phyloP scores from a whole-genome alignment of 2,888 invertebrate genomes.

The Chymomyza amoena region DNA sequence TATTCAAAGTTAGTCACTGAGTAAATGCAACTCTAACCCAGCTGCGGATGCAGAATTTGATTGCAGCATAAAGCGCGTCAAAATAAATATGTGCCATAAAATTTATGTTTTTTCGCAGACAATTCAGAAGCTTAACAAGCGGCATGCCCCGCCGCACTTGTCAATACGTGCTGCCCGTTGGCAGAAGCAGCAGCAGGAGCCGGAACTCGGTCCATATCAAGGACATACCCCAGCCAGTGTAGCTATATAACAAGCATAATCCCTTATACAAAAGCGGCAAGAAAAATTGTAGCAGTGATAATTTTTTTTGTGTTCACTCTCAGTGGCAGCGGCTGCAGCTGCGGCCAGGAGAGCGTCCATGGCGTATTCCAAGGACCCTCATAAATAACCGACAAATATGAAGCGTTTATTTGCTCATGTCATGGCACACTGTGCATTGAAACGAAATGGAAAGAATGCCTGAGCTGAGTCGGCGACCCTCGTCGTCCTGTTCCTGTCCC shows the following conservation, averaged over 20 bases:
- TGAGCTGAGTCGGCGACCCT: slow-evolving; percentile 17
- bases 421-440: slow-evolving; percentile 40
- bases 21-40: slow-evolving; percentile 12
- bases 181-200: slow-evolving; percentile 11
- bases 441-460: slow-evolving; percentile 42
- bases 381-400: slow-evolving; percentile 74
- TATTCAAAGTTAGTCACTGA: neutral
- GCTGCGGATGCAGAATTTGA: slow-evolving; percentile 38
- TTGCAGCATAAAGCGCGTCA: slow-evolving; percentile 31
- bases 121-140: slow-evolving; percentile 60
- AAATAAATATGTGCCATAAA: slow-evolving; percentile 53
- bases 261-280: slow-evolving; percentile 41
- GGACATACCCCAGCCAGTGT: slow-evolving; percentile 23
- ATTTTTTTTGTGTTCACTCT: slow-evolving; percentile 42
- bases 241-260: slow-evolving; percentile 58
- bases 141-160: slow-evolving; percentile 31
- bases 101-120: slow-evolving; percentile 56
- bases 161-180: slow-evolving; percentile 47
- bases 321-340: slow-evolving; percentile 46
- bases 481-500: slow-evolving; percentile 13
- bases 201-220: slow-evolving; percentile 25
- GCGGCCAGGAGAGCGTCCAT: slow-evolving; percentile 2
- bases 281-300: slow-evolving; percentile 65
- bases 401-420: slow-evolving; percentile 74
- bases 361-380: slow-evolving; percentile 68